Base-by-base conservation (phyloP, 2,888 invertebrate genomes). In the Tortricodes alternella region DNA sequence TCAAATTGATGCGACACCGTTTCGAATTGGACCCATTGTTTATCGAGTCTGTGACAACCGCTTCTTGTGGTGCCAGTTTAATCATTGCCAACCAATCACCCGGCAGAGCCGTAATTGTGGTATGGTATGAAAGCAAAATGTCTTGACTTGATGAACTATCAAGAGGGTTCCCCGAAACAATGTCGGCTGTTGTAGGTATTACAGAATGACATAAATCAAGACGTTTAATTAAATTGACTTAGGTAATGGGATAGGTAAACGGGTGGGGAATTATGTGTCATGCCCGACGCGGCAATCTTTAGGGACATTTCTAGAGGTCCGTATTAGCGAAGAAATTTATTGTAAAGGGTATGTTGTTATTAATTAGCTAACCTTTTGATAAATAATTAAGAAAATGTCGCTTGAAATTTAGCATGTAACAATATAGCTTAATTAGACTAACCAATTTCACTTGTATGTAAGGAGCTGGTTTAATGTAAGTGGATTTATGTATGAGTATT, bases 211-310 rank as follows among this genome's bases (percentile, higher is more conserved):
- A 44, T 44, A 44, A 44, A 44, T 44, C 44, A 44, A 18, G 44
- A 11, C 15, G 35, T 23, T 48, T 35, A 48, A 23, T 35, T 35
- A 35, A 48, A 34, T 48, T 48, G 37, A 48, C 35, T 48, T 24
- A 37, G 21, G 19, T 48, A 48, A 23, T 37, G n/a, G 46, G 21
- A 16, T 41, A n/a, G 44, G 44, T 44, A 44, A 44, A 18, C 29
- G 44, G 44, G 27, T 44, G 11, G 44, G 18, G 44, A 44, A 29
- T 44, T 44, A 29, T 44, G 44, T 44, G 44, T 44, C 29, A 43
- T 2, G 44, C 18, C 27, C 27, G 44, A 7, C 44, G 23, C n/a
- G 37, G 18, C 39, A 9, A 39, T 44, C 44, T 44, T 44, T 13
- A 1, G 9, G 27, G 39, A 5, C 9, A 38, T 38, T 38, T 15